phyloP scores from a whole-genome alignment of 2,113 vertebrate species.

The Xyliphius kryptos region DNA sequence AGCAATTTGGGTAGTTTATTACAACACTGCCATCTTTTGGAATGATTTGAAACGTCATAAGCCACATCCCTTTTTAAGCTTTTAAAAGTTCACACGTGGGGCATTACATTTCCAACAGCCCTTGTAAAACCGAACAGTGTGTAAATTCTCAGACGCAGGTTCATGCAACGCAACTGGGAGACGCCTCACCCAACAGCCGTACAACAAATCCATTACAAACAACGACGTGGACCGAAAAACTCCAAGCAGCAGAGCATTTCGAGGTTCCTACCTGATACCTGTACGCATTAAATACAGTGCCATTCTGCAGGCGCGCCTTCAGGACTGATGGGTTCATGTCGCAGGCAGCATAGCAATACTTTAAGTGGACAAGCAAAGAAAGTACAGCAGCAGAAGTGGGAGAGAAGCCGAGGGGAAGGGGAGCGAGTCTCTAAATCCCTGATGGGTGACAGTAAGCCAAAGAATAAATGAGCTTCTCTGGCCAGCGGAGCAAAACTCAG shows the following conservation, averaged over 20 bases:
- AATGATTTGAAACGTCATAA: no score
- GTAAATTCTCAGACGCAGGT: no score
- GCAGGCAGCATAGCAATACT: slow-evolving; percentile 65
- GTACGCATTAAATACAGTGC: slow-evolving; percentile 75
- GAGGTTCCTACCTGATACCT: slow-evolving; percentile 75
- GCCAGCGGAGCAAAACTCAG: slow-evolving; percentile 23
- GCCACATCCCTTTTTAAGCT: no score
- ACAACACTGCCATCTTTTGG: no score
- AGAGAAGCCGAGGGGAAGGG: slow-evolving; percentile 2
- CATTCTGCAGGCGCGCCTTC: slow-evolving; percentile 71
- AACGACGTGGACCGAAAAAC: background rate
- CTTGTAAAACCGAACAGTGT: no score
- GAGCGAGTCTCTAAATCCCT: slow-evolving; percentile 35
- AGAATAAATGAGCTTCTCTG: slow-evolving; percentile 45
- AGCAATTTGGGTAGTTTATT: no score
- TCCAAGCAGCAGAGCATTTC: background rate
- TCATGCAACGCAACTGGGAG: background rate
- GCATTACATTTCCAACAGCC: no score
- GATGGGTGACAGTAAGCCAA: slow-evolving; percentile 43
- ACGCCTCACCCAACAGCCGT: background rate
- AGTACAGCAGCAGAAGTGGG: slow-evolving; percentile 11
- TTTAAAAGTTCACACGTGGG: no score
- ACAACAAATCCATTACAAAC: slow-evolving; percentile 3
- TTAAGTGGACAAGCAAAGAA: slow-evolving; percentile 32
- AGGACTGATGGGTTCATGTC: slow-evolving; percentile 65